Base-by-base conservation (phyloP, 2,797 vertebrate genomes). In the Tadarida brasiliensis region DNA sequence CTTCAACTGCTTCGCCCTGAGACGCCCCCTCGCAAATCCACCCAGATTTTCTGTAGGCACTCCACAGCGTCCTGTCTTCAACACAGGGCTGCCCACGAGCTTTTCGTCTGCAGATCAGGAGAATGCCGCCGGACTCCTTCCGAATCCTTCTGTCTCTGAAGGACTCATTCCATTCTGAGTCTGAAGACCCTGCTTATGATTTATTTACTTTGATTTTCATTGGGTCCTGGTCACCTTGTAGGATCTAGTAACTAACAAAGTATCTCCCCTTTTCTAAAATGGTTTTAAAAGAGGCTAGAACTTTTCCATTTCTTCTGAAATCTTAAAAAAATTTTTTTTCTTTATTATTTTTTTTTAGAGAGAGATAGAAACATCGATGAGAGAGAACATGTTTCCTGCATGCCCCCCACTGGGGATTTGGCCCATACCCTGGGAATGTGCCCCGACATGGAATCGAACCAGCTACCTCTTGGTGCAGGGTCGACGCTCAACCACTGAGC, bases 41-140 rank as follows among this genome's bases (percentile, higher is more conserved):
- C 14, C 26, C n/a, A 30, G 19, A 35, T 82, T 88, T 96, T 73
- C 59, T 94, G 20, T 70, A 39, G 86, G 33, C 30, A 93, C 26
- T 33, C 26, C 56, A 47, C 19, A 12, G 3, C 33, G 24, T 44
- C 28, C 22, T 78, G 1, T 57, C 22, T 73, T 61, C 26, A 95
- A 7, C 33, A 93, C 3, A 70, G 20, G 28, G 56, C 5, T 49
- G 9, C 26, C 12, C 1, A 22, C 6, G 16, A 9, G 14, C 19
- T 84, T 56, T 85, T 89, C 35, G 28, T 47, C 28, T 76, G 5
- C 63, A 47, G 30, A 20, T 59, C 30, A 85, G 54, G 33, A 70
- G 51, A 33, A 3, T 51, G 22, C 16, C 51, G 20, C 39, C 54
- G 68, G 70, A 3, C 30, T 76, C 20, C 70, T 56, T 54, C 5